Percentiles rank a stretch among this genome's conserved stretches.
Conservation (phyloP, 2,888 invertebrate species). For the Plutella xylostella region DNA sequence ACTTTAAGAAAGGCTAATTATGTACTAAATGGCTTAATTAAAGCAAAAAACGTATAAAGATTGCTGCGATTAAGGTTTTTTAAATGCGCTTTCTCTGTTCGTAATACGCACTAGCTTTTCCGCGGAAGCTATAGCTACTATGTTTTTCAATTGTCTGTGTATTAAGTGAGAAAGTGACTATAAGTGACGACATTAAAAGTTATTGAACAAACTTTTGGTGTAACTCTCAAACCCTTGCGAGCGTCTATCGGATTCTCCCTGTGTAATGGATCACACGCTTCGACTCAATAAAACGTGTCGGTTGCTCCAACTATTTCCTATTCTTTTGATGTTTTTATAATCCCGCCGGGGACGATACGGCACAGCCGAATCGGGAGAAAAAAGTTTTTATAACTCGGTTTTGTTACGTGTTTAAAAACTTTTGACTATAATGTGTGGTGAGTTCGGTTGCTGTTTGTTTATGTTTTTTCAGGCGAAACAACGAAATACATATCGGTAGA, state of each 20-base stretch:
- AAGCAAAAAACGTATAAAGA: constrained; percentile 4
- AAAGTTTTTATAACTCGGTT: background rate
- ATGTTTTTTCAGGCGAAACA: no score
- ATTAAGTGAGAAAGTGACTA: no score
- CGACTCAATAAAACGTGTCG: constrained; percentile 40
- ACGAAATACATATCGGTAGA: no score
- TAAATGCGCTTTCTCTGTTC: background rate
- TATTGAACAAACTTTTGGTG: no score
- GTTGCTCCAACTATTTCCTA: constrained; percentile 35
- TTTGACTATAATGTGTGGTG: no score
- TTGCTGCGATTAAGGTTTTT: background rate
- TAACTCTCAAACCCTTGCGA: no score
- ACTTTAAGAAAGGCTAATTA: background rate
- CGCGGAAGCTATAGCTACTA: no score
- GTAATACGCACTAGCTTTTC: no score
- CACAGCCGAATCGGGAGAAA: background rate
- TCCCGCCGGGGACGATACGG: constrained; percentile 27
- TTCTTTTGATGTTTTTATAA: constrained; percentile 49
- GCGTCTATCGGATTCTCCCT: constrained; percentile 27
- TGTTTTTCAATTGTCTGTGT: no score
- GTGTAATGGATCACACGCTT: constrained; percentile 31
- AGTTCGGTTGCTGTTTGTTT: no score
- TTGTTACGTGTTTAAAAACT: background rate
- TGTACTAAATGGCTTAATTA: constrained; percentile 8
- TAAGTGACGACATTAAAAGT: no score